phyloP scores from a whole-genome alignment of 2,888 invertebrate genomes.

The Diarsia rubi region DNA sequence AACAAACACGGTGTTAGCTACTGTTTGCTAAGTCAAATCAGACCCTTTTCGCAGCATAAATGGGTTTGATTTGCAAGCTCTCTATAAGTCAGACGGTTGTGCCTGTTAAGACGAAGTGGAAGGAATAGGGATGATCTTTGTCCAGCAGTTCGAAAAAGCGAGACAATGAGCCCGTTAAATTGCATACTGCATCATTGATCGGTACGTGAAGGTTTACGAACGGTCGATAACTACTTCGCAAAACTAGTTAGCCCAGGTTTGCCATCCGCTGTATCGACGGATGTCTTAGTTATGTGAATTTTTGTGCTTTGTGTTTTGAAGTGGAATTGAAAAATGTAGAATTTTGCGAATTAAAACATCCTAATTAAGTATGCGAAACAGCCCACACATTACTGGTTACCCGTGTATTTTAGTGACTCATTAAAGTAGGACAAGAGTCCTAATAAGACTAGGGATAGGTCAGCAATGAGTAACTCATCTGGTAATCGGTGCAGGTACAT shows the following conservation, averaged over 20 bases:
- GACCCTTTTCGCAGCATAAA: slow-evolving; percentile 18
- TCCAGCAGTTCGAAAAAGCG: slow-evolving; percentile 44
- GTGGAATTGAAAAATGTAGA: neutral
- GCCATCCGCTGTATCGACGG: slow-evolving; percentile 44
- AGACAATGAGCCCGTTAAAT: slow-evolving; percentile 77
- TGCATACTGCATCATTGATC: slow-evolving; percentile 73
- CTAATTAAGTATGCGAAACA: slow-evolving; percentile 15
- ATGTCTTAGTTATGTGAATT: slow-evolving; percentile 24
- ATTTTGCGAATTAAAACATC: neutral
- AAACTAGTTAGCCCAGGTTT: slow-evolving; percentile 78
- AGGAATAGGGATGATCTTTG: slow-evolving; percentile 57
- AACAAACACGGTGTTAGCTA: slow-evolving; percentile 20
- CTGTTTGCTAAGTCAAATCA: slow-evolving; percentile 17
- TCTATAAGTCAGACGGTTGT: neutral
- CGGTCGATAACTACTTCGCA: slow-evolving; percentile 66
- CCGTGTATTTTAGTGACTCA: slow-evolving; percentile 50
- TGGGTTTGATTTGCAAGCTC: slow-evolving; percentile 16
- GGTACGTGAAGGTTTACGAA: slow-evolving; percentile 68
- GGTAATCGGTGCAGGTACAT: slow-evolving; percentile 7
- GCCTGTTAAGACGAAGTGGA: slow-evolving; percentile 20
- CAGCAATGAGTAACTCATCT: slow-evolving; percentile 32
- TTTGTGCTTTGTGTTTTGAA: slow-evolving; percentile 12
- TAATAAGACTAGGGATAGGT: slow-evolving; percentile 36
- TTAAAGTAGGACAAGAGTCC: slow-evolving; percentile 31
- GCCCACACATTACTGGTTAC: slow-evolving; percentile 22